phyloP scores from a whole-genome alignment of 2,797 vertebrate species.

The Rhabdophis nuchalis region DNA sequence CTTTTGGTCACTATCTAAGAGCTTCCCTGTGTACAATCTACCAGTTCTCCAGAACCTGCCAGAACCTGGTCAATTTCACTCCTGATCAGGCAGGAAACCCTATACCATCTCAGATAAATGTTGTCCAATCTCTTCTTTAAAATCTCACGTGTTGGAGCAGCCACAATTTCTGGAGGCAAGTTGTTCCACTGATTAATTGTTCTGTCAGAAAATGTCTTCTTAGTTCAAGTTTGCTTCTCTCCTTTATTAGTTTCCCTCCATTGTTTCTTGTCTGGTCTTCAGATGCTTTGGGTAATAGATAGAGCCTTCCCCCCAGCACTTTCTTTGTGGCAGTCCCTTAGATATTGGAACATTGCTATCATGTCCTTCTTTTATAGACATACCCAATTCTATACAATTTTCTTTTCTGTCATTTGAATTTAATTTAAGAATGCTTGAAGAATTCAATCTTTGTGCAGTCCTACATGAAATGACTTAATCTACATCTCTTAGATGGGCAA shows the following conservation, averaged over 20 bases:
- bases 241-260: neutral
- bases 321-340: neutral
- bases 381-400: neutral
- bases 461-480: neutral
- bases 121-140: too few species aligned
- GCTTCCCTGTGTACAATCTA: neutral
- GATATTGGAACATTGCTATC: neutral
- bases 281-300: neutral
- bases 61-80: too few species aligned
- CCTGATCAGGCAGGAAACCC: too few species aligned
- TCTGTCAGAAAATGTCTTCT: too few species aligned
- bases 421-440: neutral
- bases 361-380: neutral
- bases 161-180: too few species aligned
- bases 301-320: too few species aligned
- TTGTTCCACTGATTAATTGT: too few species aligned
- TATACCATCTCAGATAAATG: too few species aligned
- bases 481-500: neutral
- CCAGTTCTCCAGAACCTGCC: too few species aligned
- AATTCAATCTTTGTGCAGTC: neutral
- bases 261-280: neutral
- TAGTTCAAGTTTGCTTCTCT: neutral
- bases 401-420: neutral
- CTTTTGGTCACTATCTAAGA: neutral
- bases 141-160: too few species aligned